Base-by-base conservation (phyloP, 2,113 vertebrate genomes). In the Falco punctatus region DNA sequence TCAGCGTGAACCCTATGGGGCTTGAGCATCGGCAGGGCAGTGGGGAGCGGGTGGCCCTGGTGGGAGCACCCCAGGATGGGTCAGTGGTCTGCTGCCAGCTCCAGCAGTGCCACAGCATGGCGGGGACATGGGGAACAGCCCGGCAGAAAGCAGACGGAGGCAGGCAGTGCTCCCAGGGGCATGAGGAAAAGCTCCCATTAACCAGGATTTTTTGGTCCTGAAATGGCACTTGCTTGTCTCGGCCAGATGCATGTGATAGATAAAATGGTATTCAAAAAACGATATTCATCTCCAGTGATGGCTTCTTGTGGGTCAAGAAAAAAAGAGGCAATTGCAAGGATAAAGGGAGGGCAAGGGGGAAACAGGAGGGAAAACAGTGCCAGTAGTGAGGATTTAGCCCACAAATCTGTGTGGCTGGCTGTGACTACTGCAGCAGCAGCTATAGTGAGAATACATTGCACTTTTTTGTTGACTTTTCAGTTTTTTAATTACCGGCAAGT, bases 381-480 rank as follows among this genome's bases (percentile, higher is more conserved):
- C 57, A 46, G 15, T 8, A 51, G 52, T 61, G 46, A 85, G 61
- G 89, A 64, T 74, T 84, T 79, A 65, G 22, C 35, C 49, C 72
- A 24, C 48, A 95, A 49, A 77, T 65, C 49, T 75, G 10, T 48
- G 49, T 75, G 92, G 46, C 70, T 91, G 81, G 70, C 90, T 12
- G 0, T 42, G 89, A 66, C 61, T 94, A 57, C 89, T 81, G 69
- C 42, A 91, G 84, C 73, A 82, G 79, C 51, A 94, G 92, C 77
- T 94, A 92, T 48, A 93, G 33, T 54, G 73, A 94, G 74, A 95
- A 70, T 57, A 80, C 38, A n/a, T 85, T 89, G 94, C 88, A 84
- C 88, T 81, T 94, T 95, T 96, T 85, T 96, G 95, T 97, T 97
- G 94, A 94, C 94, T 96, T 97, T 97, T 95, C 91, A 90, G 73